Conservation (phyloP, 2,888 invertebrate species). For the Ormyrus pomaceus region DNA sequence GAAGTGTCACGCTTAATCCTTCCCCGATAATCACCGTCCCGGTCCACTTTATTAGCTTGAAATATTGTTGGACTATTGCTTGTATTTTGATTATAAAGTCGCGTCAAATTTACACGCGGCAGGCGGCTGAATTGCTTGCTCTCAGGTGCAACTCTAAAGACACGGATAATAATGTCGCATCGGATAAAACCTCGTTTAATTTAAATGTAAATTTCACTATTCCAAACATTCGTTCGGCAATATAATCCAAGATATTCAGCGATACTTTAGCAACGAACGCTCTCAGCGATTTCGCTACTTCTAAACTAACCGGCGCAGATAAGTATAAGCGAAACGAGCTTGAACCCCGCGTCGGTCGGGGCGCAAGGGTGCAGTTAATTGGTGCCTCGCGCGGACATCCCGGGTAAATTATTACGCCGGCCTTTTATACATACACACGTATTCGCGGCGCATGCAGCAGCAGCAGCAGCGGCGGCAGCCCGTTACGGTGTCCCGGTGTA, state of each 20-base stretch:
- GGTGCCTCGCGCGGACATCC: constrained; percentile 64
- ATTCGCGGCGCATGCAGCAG: no score
- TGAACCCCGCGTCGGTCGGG: constrained; percentile 58
- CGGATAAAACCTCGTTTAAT: no score
- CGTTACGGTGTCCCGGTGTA: constrained; percentile 31
- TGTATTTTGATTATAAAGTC: no score
- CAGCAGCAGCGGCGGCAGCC: constrained; percentile 23
- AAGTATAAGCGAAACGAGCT: constrained; percentile 62
- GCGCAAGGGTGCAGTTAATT: constrained; percentile 65
- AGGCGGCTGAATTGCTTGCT: no score
- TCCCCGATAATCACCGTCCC: not conserved
- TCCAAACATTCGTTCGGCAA: not conserved
- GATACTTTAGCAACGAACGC: not conserved
- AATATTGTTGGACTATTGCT: no score
- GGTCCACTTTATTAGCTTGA: no score
- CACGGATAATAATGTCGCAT: no score
- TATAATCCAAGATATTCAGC: not conserved
- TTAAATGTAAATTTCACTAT: no score
- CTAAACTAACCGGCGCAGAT: constrained; percentile 47
- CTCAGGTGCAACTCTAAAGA: no score
- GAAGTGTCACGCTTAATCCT: constrained; percentile 2
- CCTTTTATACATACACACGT: no score
- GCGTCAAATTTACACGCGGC: no score
- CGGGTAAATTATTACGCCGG: constrained; percentile 64
- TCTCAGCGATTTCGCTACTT: not conserved